These are phyloP conservation scores for Gambusia affinis DNA, from an alignment of 2,113 vertebrate species.

Conservation along the genomic window DNA sequence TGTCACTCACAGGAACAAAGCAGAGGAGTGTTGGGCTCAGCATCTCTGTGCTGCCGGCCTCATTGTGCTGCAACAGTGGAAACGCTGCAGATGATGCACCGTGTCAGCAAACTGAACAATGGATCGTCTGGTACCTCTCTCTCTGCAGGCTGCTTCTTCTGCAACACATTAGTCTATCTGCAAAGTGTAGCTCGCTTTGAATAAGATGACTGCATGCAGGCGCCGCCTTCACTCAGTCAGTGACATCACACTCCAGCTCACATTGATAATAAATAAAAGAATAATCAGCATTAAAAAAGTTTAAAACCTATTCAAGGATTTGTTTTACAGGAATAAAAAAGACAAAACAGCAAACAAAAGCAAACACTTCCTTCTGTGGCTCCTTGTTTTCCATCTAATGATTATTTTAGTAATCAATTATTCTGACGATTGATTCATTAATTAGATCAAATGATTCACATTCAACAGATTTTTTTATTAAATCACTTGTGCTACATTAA, in stretches of 20 bases:
- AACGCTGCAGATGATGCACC: conserved; percentile 63
- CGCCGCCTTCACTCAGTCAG: background rate
- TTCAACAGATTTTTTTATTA: no score
- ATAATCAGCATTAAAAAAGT: background rate
- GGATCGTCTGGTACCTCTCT: conserved; percentile 47
- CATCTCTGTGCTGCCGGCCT: conserved; percentile 65
- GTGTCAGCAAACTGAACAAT: conserved; percentile 83
- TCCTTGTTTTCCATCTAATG: no score
- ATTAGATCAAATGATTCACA: no score
- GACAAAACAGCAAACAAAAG: no score
- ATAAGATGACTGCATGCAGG: background rate
- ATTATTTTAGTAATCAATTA: no score
- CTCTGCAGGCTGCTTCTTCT: conserved; percentile 30
- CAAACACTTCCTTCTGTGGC: background rate
- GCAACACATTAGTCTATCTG: conserved; percentile 42
- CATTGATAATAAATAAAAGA: background rate
- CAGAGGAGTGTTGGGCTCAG: conserved; percentile 70
- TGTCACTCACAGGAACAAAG: conserved; percentile 69
- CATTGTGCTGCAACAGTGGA: conserved; percentile 71
- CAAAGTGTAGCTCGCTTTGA: background rate
- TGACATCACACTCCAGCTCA: background rate
- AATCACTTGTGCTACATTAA: no score
- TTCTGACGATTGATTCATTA: no score
- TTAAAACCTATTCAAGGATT: background rate
- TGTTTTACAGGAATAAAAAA: no score